Conservation (phyloP, 1,140 invertebrate species). For the Homalodisca vitripennis region DNA sequence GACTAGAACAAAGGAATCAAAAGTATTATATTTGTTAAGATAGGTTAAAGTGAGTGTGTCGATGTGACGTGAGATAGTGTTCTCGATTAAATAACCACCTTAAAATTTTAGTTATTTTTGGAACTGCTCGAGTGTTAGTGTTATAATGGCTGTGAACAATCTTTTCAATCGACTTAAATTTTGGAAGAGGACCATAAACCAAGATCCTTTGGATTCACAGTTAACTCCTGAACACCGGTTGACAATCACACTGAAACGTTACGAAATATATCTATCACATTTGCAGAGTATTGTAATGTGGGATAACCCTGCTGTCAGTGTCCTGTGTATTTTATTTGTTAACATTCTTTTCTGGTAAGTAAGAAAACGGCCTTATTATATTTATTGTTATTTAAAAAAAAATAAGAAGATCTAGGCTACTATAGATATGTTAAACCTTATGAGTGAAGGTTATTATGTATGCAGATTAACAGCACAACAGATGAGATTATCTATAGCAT, state of each 20-base stretch:
- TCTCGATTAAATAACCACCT: background rate
- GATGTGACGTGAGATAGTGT: background rate
- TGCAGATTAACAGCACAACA: too few species aligned
- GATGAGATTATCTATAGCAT: too few species aligned
- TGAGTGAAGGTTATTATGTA: too few species aligned
- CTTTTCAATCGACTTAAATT: conserved; percentile 9
- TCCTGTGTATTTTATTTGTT: conserved; percentile 21
- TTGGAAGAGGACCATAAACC: background rate
- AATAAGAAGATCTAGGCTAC: too few species aligned
- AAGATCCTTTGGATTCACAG: background rate
- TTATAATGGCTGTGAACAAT: background rate
- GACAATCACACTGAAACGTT: conserved; percentile 18
- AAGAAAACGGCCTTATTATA: too few species aligned
- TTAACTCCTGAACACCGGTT: background rate
- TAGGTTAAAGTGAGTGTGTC: background rate
- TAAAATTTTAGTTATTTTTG: background rate
- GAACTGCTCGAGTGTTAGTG: background rate
- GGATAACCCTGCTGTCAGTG: conserved; percentile 30
- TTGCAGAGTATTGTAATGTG: conserved; percentile 32
- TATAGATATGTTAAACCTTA: too few species aligned
- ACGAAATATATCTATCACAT: conserved; percentile 25
- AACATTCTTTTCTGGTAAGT: conserved; percentile 33
- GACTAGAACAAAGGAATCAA: background rate
- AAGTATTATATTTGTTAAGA: background rate
- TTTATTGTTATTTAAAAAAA: too few species aligned